phyloP scores from a whole-genome alignment of 2,113 vertebrate genomes.

The Hippocampus mohnikei region DNA sequence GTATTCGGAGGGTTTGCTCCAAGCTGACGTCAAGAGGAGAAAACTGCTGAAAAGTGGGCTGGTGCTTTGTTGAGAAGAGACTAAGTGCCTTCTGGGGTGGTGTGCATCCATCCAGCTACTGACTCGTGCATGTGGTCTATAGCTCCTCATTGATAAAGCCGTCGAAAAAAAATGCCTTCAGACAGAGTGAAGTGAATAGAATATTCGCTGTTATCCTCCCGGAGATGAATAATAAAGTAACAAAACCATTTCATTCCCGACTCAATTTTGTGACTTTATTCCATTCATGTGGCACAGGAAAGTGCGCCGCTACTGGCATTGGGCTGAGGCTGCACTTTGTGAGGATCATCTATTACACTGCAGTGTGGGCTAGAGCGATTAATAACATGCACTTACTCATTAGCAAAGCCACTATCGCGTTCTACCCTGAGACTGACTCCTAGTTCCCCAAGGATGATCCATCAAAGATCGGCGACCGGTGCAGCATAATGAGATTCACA shows the following conservation, averaged over 20 bases:
- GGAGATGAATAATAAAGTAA: constrained; percentile 4
- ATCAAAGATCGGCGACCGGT: constrained; percentile 60
- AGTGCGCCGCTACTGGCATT: constrained; percentile 16
- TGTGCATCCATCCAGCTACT: too few relatives aligned
- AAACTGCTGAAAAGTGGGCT: constrained; percentile 17
- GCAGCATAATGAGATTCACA: constrained; percentile 22
- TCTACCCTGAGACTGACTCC: constrained; percentile 38
- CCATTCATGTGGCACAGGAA: background rate
- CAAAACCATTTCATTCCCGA: too few relatives aligned
- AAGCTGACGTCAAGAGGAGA: background rate
- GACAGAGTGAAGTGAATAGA: constrained; percentile 10
- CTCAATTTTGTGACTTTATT: constrained; percentile 8
- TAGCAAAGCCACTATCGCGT: constrained; percentile 42
- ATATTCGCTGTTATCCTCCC: constrained; percentile 17
- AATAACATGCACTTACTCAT: constrained; percentile 58
- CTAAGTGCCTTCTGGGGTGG: constrained; percentile 31
- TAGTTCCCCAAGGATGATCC: constrained; percentile 55
- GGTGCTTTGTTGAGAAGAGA: constrained; percentile 29
- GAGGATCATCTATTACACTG: constrained; percentile 52
- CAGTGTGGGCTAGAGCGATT: constrained; percentile 50
- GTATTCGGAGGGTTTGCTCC: constrained; percentile 2
- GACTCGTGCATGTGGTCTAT: too few relatives aligned
- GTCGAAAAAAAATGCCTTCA: constrained; percentile 20
- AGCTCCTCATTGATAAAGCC: constrained; percentile 16
- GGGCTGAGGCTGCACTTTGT: constrained; percentile 41